phyloP scores from a whole-genome alignment of 2,113 vertebrate genomes.

The Phrynosoma platyrhinos region DNA sequence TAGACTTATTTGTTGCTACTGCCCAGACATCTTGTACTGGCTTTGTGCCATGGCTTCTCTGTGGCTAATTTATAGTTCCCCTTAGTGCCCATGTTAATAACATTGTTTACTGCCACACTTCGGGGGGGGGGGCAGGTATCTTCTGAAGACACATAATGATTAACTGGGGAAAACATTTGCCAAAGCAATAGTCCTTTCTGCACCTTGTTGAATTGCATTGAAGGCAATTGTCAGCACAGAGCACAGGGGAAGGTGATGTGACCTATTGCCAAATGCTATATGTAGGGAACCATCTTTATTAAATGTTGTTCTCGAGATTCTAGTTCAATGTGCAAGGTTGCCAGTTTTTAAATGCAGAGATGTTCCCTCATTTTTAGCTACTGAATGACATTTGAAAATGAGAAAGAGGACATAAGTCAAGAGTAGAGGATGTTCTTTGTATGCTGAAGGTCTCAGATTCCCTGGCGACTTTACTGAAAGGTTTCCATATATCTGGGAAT shows the following conservation, averaged over 20 bases:
- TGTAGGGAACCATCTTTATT: not conserved
- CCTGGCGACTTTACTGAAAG: too few relatives aligned
- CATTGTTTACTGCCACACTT: conserved; percentile 5
- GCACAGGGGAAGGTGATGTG: not conserved
- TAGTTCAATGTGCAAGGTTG: not conserved
- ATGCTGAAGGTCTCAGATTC: not conserved
- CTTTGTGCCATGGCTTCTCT: not conserved
- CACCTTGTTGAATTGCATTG: not conserved
- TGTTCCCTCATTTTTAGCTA: too few relatives aligned
- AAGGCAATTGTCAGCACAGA: not conserved
- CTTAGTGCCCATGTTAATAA: not conserved
- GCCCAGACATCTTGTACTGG: not conserved
- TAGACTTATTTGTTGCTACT: too few relatives aligned
- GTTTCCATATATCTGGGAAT: not conserved
- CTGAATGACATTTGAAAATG: too few relatives aligned
- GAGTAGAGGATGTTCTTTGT: too few relatives aligned
- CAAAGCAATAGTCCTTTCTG: not conserved
- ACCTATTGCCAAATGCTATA: not conserved
- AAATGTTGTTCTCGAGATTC: not conserved
- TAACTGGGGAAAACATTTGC: conserved; percentile 10
- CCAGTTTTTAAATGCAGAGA: not conserved
- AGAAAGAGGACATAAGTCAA: not conserved
- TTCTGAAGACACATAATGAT: not conserved
- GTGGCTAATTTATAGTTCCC: not conserved
- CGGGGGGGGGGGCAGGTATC: not conserved